Evolutionary conservation across 37 sponge, comb jelly and placozoan species (phyloP).

Genomic region (Diacarnus erythraeanus): DNA sequence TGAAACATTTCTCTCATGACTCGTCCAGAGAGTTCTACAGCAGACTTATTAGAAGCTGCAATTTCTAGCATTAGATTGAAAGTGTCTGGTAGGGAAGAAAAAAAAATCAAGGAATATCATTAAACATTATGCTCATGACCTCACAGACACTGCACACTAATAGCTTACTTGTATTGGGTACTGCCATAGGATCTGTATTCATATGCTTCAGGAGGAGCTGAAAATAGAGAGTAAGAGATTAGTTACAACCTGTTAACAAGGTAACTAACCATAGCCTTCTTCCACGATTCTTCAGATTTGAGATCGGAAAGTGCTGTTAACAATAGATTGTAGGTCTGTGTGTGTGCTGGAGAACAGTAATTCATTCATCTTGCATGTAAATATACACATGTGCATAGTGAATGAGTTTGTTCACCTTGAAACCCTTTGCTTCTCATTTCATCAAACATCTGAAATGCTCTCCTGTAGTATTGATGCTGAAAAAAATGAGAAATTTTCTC

Average conservation of each 20-base stretch:
- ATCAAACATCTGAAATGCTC: slow-evolving; percentile 55
- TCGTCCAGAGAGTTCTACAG: not conserved
- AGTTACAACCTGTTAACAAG: too few species aligned
- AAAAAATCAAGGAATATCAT: not conserved
- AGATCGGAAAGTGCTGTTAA: not conserved
- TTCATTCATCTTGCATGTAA: not conserved
- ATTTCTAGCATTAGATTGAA: slow-evolving; percentile 4
- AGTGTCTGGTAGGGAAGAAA: not conserved
- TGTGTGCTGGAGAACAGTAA: not conserved
- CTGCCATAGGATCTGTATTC: slow-evolving; percentile 29
- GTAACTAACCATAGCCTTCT: not conserved
- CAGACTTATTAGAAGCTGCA: not conserved
- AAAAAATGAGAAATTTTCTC: not conserved
- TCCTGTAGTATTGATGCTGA: slow-evolving; percentile 30
- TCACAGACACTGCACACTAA: too few species aligned
- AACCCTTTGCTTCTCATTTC: slow-evolving; percentile 26
- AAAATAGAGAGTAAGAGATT: not conserved
- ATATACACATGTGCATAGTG: too few species aligned
- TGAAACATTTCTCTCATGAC: slow-evolving; percentile 52
- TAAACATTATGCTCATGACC: not conserved
- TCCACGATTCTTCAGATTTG: not conserved
- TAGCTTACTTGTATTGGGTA: slow-evolving; percentile 49
- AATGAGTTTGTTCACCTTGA: too few species aligned
- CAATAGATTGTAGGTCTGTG: slow-evolving; percentile 23
- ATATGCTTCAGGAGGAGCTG: slow-evolving; percentile 47